Percentiles rank a stretch among this genome's conserved stretches.
These are phyloP conservation scores for Threskiornis aethiopicus DNA, from an alignment of 2,797 vertebrate species.

Conservation along the genomic window DNA sequence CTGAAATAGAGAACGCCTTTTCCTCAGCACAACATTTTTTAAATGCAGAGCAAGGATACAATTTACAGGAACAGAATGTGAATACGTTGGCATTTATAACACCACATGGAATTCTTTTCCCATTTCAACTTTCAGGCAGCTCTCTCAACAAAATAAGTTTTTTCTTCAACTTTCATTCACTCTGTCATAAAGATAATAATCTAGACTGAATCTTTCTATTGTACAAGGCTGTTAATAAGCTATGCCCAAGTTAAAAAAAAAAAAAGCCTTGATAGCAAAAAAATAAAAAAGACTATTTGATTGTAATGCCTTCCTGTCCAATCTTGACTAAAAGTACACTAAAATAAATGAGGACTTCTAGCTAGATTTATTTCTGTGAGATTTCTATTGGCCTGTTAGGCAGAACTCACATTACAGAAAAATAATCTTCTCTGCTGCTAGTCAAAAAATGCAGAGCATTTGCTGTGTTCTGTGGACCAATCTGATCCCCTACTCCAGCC, in stretches of 20 bases:
- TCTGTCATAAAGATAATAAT: neutral
- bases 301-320: neutral
- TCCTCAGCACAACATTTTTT: neutral
- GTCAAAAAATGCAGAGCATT: neutral
- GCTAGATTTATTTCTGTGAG: neutral
- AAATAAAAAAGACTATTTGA: neutral
- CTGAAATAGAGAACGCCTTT: neutral
- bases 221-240: neutral
- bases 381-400: neutral
- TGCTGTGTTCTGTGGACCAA: neutral
- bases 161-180: neutral
- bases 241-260: neutral
- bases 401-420: neutral
- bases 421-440: neutral
- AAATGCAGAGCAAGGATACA: neutral
- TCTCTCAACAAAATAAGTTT: neutral
- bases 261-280: neutral
- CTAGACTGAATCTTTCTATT: neutral
- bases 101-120: neutral
- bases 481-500: neutral
- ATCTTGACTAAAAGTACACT: neutral
- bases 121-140: neutral
- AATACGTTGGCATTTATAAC: neutral
- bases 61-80: neutral
- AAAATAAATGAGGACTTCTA: neutral